phyloP scores from a whole-genome alignment of 2,797 vertebrate genomes.

The Leucoraja ocellata region DNA sequence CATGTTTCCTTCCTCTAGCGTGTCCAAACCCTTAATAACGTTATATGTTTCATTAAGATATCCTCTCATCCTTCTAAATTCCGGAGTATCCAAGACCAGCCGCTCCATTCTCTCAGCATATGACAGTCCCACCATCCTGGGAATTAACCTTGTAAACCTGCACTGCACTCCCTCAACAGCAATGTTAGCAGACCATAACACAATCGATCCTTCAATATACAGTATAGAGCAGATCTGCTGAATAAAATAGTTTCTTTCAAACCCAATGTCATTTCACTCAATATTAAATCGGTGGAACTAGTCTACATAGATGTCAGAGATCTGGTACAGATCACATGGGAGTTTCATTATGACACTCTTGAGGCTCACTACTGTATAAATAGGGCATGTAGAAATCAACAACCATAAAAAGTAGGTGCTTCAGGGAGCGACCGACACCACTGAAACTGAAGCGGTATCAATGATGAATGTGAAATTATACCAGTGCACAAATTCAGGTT shows the following conservation, averaged over 20 bases:
- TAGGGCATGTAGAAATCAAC: background rate
- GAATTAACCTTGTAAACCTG: no score
- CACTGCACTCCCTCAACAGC: no score
- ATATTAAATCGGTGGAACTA: background rate
- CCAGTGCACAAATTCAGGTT: background rate
- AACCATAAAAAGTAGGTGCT: background rate
- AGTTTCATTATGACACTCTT: background rate
- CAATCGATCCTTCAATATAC: no score
- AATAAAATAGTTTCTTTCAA: constrained; percentile 3
- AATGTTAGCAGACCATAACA: no score
- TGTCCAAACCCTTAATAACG: no score
- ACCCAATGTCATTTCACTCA: background rate
- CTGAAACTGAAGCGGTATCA: background rate
- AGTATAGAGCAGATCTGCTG: no score
- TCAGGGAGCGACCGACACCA: background rate
- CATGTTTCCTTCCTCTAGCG: no score
- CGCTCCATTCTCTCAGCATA: no score
- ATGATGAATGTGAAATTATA: background rate
- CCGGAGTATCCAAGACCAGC: no score
- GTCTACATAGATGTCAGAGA: background rate
- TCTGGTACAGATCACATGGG: background rate
- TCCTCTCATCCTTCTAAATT: no score
- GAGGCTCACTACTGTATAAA: background rate
- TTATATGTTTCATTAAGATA: no score
- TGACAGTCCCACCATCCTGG: no score